Evolutionary conservation across 2,888 invertebrate species (phyloP).

Genomic region (Junonia oenone): DNA sequence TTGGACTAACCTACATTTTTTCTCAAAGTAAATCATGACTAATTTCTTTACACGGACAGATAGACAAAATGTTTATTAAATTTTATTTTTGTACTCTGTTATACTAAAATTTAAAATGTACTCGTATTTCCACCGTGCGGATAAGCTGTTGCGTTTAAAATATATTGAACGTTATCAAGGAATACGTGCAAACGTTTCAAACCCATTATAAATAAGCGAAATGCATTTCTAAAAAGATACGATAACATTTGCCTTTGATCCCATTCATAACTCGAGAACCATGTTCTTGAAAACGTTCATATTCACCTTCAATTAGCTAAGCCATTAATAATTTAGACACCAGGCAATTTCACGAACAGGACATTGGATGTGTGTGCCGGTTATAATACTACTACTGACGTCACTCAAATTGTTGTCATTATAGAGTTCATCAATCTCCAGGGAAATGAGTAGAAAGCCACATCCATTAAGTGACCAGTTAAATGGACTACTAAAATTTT

Average conservation of each 20-base stretch:
- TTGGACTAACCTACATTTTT: too few species aligned
- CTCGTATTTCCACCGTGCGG: background rate
- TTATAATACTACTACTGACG: background rate
- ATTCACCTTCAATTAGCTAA: slow-evolving; percentile 16
- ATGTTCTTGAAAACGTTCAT: background rate
- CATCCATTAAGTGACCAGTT: slow-evolving; percentile 1
- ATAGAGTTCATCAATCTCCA: slow-evolving; percentile 13
- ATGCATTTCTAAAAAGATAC: slow-evolving; percentile 22
- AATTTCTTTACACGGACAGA: too few species aligned
- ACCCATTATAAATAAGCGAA: slow-evolving; percentile 10
- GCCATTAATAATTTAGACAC: slow-evolving; percentile 9
- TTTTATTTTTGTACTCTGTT: background rate
- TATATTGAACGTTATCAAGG: background rate
- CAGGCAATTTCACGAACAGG: background rate
- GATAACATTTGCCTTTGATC: slow-evolving; percentile 20
- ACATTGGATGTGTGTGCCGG: background rate
- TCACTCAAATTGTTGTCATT: slow-evolving; percentile 11
- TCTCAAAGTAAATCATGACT: too few species aligned
- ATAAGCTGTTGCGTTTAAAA: background rate
- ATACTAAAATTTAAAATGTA: background rate
- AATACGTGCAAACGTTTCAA: background rate
- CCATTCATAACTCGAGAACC: slow-evolving; percentile 10
- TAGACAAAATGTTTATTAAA: too few species aligned
- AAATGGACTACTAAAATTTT: slow-evolving; percentile 5
- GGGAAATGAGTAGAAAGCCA: slow-evolving; percentile 8